These are phyloP conservation scores for Tetranychus piercei DNA, from an alignment of 2,888 invertebrate genomes.

Conservation along the genomic window DNA sequence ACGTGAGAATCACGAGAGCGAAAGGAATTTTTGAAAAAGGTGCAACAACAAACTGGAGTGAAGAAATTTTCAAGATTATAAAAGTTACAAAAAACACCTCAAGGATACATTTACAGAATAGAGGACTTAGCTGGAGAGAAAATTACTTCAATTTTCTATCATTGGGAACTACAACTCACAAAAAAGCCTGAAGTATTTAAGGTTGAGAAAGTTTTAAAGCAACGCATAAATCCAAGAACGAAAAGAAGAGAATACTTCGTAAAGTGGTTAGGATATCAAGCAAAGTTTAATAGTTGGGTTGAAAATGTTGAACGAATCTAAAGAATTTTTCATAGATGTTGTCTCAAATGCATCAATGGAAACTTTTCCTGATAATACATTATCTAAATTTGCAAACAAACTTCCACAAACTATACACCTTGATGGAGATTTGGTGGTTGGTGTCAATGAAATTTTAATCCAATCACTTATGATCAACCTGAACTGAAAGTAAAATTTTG, in stretches of 20 bases:
- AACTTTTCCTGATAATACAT: not conserved
- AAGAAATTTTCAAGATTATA: not conserved
- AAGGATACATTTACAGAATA: not conserved
- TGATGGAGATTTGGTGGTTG: not conserved
- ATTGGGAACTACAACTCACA: not conserved
- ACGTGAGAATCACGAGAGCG: not conserved
- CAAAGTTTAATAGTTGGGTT: not conserved
- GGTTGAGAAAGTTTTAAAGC: not conserved
- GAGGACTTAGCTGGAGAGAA: not conserved
- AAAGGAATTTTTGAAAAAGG: constrained; percentile 7
- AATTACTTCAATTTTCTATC: not conserved
- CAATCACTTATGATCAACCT: not conserved
- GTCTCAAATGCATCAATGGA: not conserved
- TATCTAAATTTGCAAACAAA: not conserved
- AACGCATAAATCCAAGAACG: not conserved
- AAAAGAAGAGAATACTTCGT: not conserved
- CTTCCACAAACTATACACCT: not conserved
- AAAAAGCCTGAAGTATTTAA: not conserved
- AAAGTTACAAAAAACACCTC: not conserved
- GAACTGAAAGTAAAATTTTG: not conserved
- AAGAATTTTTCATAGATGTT: constrained; percentile 3
- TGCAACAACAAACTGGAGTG: not conserved
- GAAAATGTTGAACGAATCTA: not conserved
- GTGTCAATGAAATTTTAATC: not conserved
- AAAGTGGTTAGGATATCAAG: not conserved